Conservation (phyloP, 2,797 vertebrate species). For the Peromyscus aztecus region DNA sequence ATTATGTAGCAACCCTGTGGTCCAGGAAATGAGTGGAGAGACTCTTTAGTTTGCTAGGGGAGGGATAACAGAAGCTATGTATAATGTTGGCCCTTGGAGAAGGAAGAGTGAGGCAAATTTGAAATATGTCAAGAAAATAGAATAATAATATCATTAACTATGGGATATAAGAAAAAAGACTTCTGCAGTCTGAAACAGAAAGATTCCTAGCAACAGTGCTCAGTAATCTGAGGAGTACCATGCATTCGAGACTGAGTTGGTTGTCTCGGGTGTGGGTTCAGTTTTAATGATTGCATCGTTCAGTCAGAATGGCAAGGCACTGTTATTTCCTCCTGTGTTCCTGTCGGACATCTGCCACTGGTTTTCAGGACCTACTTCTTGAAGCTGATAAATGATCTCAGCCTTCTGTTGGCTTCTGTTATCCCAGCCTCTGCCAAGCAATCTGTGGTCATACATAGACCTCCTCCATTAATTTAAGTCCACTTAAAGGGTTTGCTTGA, state of each 20-base stretch:
- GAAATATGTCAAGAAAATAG: conserved; percentile 11
- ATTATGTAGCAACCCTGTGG: neutral
- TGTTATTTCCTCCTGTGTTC: neutral
- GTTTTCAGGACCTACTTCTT: conserved; percentile 38
- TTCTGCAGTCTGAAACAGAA: neutral
- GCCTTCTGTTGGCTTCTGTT: conserved; percentile 15
- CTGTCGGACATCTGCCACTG: conserved; percentile 19
- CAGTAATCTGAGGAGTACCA: neutral
- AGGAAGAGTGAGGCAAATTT: neutral
- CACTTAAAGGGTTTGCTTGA: conserved; percentile 15
- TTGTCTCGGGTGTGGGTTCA: neutral
- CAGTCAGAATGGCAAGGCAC: neutral
- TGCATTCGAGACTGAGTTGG: neutral
- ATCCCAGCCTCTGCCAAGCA: conserved; percentile 57
- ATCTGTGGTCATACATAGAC: conserved; percentile 42
- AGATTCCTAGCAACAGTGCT: neutral
- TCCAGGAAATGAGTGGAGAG: neutral
- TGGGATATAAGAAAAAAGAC: neutral
- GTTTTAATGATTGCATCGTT: neutral
- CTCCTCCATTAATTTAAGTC: conserved; percentile 63
- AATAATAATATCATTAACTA: neutral
- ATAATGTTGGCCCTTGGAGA: neutral
- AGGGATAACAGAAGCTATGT: neutral
- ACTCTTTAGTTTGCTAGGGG: neutral
- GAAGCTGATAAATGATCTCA: conserved; percentile 37